A percentile compares a stretch with the other conserved stretches of the same genome.
Conservation (phyloP, 2,888 invertebrate genomes). For the Dryadula phaetusa region DNA sequence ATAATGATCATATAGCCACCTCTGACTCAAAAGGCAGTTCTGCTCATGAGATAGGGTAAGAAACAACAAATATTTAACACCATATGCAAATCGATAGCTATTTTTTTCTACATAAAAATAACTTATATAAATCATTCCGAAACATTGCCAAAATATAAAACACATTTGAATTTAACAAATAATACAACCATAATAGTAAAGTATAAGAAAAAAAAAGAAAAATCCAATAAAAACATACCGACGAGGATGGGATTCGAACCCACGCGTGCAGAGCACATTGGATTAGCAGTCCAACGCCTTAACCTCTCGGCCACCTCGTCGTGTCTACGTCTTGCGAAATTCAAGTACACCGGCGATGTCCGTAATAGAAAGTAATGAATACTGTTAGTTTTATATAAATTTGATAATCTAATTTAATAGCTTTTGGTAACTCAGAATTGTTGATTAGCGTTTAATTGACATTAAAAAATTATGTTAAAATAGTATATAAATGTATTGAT, state of each 20-base stretch:
- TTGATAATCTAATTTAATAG: constrained; percentile 1
- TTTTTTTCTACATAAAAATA: too few species aligned
- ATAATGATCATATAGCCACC: too few species aligned
- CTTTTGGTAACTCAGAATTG: not conserved
- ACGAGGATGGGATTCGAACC: constrained; percentile 93
- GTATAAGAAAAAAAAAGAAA: constrained; percentile 45
- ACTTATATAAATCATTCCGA: too few species aligned
- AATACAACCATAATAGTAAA: constrained; percentile 42
- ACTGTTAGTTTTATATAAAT: not conserved
- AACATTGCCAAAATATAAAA: too few species aligned
- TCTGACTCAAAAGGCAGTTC: too few species aligned
- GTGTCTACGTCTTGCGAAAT: constrained; percentile 25
- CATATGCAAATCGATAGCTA: too few species aligned
- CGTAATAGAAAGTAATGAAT: not conserved
- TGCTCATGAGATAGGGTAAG: too few species aligned
- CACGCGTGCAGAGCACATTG: constrained; percentile 90
- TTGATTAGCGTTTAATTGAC: too few species aligned
- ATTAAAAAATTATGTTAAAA: not conserved
- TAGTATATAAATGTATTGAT: too few species aligned
- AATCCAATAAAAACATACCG: constrained; percentile 62
- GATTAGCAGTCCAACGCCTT: constrained; percentile 84
- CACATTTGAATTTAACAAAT: too few species aligned
- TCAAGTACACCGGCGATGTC: constrained; percentile 20
- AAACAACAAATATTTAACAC: too few species aligned
- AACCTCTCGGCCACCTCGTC: constrained; percentile 85